A percentile compares a stretch with the other conserved stretches of the same genome.
Conservation (phyloP, 2,888 invertebrate species). For the Noctua fimbriata region DNA sequence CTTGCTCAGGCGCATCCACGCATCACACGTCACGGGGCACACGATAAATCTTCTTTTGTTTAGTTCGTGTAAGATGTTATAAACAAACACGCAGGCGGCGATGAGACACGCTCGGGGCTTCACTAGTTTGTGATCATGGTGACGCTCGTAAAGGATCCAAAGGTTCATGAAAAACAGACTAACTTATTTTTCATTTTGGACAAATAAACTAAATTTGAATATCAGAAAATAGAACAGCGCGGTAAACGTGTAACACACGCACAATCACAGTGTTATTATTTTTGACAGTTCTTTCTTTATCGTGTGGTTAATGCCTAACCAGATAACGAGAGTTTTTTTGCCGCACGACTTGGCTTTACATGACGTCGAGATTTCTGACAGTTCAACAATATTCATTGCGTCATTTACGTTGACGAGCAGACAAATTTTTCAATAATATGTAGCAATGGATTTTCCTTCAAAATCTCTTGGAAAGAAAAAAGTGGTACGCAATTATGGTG, state of each 20-base stretch:
- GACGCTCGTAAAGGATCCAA: neutral
- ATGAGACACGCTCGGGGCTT: slow-evolving; percentile 45
- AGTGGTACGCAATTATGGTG: neutral
- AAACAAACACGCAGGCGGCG: slow-evolving; percentile 63
- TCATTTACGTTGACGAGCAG: neutral
- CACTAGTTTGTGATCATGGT: slow-evolving; percentile 45
- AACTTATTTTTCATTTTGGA: neutral
- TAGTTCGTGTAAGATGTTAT: slow-evolving; percentile 76
- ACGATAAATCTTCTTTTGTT: slow-evolving; percentile 86
- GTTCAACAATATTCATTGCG: neutral
- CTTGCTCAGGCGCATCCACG: slow-evolving; percentile 72
- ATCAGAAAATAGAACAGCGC: neutral
- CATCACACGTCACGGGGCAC: slow-evolving; percentile 79
- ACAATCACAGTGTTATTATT: neutral
- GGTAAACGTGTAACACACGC: neutral
- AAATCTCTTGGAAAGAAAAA: neutral
- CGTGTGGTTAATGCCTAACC: too few species aligned
- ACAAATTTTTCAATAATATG: neutral
- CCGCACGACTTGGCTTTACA: too few species aligned
- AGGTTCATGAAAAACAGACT: neutral
- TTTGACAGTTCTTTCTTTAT: too few species aligned
- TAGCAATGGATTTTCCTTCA: neutral
- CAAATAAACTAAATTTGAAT: neutral
- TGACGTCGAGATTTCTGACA: neutral
- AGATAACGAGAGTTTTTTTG: too few species aligned